Evolutionary conservation across 2,113 vertebrate species (phyloP), one percentile per base, ranked within the genome.

Genomic region (Octodon degus): DNA sequence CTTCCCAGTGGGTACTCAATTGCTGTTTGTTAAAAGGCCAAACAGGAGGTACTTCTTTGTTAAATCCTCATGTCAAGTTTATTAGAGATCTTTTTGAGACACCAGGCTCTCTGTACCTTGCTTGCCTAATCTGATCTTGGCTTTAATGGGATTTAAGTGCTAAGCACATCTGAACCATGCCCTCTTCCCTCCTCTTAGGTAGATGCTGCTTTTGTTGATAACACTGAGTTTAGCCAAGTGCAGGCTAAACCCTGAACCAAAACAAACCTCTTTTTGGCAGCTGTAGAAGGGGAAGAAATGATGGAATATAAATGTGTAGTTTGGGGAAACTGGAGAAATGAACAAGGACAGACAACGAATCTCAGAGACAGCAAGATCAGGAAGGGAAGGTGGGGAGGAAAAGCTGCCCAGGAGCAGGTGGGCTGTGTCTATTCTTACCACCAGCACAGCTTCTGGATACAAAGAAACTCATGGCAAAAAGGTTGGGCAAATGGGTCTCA

Each of bases 101-200:
- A 3, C 25, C 50, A 88, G 72, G 20, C 53, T 89, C 32, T 37
- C 30, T 95, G 60, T 16, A 24, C 17, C 25, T 62, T 70, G 72
- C 40, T 89, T 60, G 4, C 37, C 2, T 4, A 58, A 30, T 80
- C 55, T 58, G 80, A 63, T 27, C 40, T 95, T 80, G 82, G 40
- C 43, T 87, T 79, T 67, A 83, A 68, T 84, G 58, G 63, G 63
- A 94, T 86, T 90, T 55, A 89, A 70, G 50, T 79, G 32, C n/a
- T 37, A 27, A 92, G 40, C 0, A 4, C 40, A 37, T 86, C 50
- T 92, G 40, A 85, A 65, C 50, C 25, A 24, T 14, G 13, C 34
- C 50, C 30, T 91, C 50, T 88, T 19, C 50, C 47, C 12, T 94
- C 37, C 80, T 74, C 27, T 67, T 37, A 93, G 53, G 53, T 62